Conservation (phyloP, 2,797 vertebrate genomes). For the Dendrocincla tyrannina region DNA sequence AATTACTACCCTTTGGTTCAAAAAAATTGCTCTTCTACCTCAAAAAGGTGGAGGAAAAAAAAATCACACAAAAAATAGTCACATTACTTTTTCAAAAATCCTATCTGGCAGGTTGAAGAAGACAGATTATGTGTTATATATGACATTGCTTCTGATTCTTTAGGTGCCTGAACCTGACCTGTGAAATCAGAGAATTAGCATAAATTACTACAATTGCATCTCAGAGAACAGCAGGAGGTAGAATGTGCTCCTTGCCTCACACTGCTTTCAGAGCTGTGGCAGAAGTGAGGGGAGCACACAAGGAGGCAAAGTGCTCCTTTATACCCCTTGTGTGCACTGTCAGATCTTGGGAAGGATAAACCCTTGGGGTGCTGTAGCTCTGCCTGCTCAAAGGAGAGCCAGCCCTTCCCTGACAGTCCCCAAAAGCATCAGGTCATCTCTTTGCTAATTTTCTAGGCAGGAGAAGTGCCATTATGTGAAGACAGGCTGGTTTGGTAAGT, state of each 20-base stretch:
- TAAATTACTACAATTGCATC: not conserved
- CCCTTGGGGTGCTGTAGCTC: not conserved
- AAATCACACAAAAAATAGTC: not conserved
- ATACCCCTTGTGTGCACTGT: rapidly evolving
- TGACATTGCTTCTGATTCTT: not conserved
- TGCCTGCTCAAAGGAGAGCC: not conserved
- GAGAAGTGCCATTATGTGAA: not conserved
- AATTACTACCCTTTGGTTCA: not conserved
- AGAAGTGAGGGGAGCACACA: rapidly evolving
- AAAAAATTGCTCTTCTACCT: not conserved
- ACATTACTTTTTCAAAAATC: not conserved
- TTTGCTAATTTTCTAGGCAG: not conserved
- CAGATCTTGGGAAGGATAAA: not conserved
- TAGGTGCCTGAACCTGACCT: not conserved
- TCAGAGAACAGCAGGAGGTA: not conserved
- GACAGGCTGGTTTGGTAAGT: not conserved
- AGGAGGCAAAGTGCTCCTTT: not conserved
- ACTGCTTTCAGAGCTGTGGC: not conserved
- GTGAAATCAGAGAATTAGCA: not conserved
- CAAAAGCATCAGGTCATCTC: not conserved
- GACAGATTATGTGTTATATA: not conserved
- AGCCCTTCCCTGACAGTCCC: not conserved
- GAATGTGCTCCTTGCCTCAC: not conserved
- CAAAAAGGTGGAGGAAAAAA: not conserved
- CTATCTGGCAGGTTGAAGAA: not conserved